These are phyloP conservation scores for Accipiter cooperii DNA, from an alignment of 2,113 vertebrate genomes.

Conservation along the genomic window DNA sequence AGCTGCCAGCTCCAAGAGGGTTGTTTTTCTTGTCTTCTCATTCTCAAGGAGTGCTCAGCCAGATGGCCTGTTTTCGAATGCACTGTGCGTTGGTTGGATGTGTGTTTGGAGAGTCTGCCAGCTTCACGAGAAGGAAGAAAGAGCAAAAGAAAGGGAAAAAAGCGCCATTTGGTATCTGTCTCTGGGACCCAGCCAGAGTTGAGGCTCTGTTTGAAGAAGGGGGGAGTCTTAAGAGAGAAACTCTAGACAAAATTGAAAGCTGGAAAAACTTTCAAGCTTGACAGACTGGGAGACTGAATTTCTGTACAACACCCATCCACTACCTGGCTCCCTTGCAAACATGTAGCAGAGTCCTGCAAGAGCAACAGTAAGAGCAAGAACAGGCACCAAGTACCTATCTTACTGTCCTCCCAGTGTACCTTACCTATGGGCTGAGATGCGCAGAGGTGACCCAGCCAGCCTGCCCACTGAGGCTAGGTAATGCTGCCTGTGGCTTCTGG, in stretches of 20 bases:
- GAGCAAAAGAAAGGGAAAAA: conserved; percentile 70
- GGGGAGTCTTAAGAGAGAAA: conserved; percentile 59
- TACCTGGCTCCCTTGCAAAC: conserved; percentile 40
- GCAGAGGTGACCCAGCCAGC: neutral
- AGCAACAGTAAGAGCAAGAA: neutral
- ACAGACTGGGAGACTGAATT: conserved; percentile 59
- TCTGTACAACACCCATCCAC: neutral
- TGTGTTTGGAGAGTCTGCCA: conserved; percentile 71
- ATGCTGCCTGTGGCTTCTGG: neutral
- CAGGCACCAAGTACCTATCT: neutral
- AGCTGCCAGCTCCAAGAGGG: conserved; percentile 63
- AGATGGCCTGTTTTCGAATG: conserved; percentile 71
- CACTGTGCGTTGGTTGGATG: conserved; percentile 72
- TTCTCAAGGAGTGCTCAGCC: conserved; percentile 69
- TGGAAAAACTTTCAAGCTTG: conserved; percentile 57
- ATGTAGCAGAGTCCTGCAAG: neutral
- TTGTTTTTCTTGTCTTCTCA: conserved; percentile 72
- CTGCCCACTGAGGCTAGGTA: neutral
- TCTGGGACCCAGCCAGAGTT: conserved; percentile 66
- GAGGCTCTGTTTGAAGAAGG: conserved; percentile 56
- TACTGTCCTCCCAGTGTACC: fast-evolving
- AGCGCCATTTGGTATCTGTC: conserved; percentile 69
- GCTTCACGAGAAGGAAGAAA: conserved; percentile 69
- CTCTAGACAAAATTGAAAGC: conserved; percentile 58
- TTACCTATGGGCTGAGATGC: neutral